These are phyloP conservation scores for Pterocles gutturalis DNA, from an alignment of 2,113 vertebrate species.

Conservation along the genomic window DNA sequence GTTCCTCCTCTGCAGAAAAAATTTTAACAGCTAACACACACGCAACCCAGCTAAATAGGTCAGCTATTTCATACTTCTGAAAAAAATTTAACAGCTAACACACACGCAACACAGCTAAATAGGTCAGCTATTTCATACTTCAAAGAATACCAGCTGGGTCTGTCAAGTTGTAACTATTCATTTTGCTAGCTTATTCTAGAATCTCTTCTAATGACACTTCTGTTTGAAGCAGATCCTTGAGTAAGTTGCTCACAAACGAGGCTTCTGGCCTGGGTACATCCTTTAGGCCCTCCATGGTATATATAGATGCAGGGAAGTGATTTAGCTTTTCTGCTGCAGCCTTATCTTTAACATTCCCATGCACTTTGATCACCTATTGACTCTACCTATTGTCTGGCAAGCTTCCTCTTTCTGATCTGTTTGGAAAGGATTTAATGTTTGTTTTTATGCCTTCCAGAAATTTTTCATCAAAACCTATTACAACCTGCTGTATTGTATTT, in stretches of 20 bases:
- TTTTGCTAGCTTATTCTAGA: not conserved
- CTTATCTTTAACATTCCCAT: not conserved
- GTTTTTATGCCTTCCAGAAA: not conserved
- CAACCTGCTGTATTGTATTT: not conserved
- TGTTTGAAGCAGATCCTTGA: not conserved
- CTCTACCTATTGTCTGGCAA: not conserved
- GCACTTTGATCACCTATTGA: not conserved
- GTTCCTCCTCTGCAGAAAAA: not conserved
- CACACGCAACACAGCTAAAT: not conserved
- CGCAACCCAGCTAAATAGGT: not conserved
- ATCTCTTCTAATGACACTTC: not conserved
- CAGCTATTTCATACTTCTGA: not conserved
- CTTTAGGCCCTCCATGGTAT: not conserved
- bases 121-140: not conserved
- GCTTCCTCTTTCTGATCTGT: not conserved
- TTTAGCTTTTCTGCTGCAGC: not conserved
- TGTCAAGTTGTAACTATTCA: not conserved
- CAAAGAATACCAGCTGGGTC: not conserved
- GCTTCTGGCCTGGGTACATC: not conserved
- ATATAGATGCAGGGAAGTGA: not conserved
- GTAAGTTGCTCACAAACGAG: not conserved
- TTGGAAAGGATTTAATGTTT: not conserved
- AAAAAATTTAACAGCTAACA: not conserved
- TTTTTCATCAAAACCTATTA: not conserved
- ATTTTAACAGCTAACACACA: not conserved